Conservation (phyloP, 2,113 vertebrate species). For the Plotosus lineatus region DNA sequence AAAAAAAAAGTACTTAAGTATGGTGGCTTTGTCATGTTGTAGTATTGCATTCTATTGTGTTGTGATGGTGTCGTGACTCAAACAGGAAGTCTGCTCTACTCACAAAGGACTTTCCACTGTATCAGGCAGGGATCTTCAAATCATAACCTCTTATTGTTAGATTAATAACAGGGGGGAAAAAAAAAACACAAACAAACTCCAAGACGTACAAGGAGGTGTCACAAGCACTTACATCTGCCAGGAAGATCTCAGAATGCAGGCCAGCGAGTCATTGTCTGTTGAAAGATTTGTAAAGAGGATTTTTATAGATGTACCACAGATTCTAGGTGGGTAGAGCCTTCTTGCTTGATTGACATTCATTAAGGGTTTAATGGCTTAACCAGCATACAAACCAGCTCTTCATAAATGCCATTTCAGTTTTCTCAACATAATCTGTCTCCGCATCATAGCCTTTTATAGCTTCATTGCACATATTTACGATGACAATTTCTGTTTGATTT, state of each 20-base stretch:
- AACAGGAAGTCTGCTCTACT: slow-evolving; percentile 39
- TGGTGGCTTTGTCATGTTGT: slow-evolving; percentile 29
- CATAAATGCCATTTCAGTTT: slow-evolving; percentile 54
- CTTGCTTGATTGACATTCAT: slow-evolving; percentile 48
- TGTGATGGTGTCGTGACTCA: slow-evolving; percentile 15
- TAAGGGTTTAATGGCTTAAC: slow-evolving; percentile 50
- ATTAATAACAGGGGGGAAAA: too few relatives aligned
- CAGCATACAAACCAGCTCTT: slow-evolving; percentile 48
- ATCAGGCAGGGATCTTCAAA: slow-evolving; percentile 2
- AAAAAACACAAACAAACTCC: too few relatives aligned
- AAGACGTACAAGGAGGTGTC: slow-evolving; percentile 7
- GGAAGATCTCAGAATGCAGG: background rate
- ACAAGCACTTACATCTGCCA: slow-evolving; percentile 44
- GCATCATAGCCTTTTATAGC: slow-evolving; percentile 66
- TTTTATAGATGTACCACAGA: slow-evolving; percentile 23
- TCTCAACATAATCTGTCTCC: slow-evolving; percentile 52
- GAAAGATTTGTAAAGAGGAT: slow-evolving; percentile 6
- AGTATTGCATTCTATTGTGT: slow-evolving; percentile 30
- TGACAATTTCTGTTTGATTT: slow-evolving; percentile 75
- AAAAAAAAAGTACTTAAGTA: slow-evolving; percentile 20
- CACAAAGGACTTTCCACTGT: slow-evolving; percentile 12
- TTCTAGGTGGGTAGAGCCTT: slow-evolving; percentile 34
- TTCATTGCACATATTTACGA: slow-evolving; percentile 71
- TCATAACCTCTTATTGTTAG: slow-evolving; percentile 24
- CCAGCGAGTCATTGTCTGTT: background rate